A percentile compares a stretch with the other conserved stretches of the same genome.
Evolutionary conservation across 2,888 invertebrate genomes (phyloP).

Genomic region (Spilosoma lubricipeda): DNA sequence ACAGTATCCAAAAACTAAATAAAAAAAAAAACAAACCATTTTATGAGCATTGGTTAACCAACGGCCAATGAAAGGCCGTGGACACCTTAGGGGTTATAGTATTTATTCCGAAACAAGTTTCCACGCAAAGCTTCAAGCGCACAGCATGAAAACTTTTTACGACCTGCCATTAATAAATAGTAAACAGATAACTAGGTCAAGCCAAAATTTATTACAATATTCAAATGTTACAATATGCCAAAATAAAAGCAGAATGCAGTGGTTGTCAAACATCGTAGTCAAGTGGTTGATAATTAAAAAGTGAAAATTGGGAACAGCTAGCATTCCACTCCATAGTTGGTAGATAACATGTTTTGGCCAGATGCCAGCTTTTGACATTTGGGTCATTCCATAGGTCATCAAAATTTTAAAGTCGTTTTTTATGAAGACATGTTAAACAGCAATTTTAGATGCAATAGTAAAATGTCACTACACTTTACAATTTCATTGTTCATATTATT

Average conservation of each 20-base stretch:
- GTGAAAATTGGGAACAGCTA: slow-evolving; percentile 76
- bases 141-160: slow-evolving; percentile 5
- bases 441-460: slow-evolving; percentile 17
- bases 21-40: no score
- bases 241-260: slow-evolving; percentile 53
- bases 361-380: slow-evolving; percentile 73
- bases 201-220: neutral
- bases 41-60: no score
- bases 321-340: slow-evolving; percentile 70
- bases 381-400: slow-evolving; percentile 73
- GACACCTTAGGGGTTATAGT: no score
- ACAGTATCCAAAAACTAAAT: no score
- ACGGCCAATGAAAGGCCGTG: no score
- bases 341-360: slow-evolving; percentile 77
- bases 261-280: slow-evolving; percentile 69
- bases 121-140: neutral
- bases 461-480: neutral
- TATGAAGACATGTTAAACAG: slow-evolving; percentile 23
- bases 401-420: slow-evolving; percentile 49
- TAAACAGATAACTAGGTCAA: slow-evolving; percentile 49
- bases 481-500: neutral
- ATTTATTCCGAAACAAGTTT: neutral
- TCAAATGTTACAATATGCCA: slow-evolving; percentile 42
- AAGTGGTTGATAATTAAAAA: slow-evolving; percentile 81
- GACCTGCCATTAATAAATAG: slow-evolving; percentile 40